phyloP scores from a whole-genome alignment of 1,140 invertebrate genomes.

The Calliphora vicina region DNA sequence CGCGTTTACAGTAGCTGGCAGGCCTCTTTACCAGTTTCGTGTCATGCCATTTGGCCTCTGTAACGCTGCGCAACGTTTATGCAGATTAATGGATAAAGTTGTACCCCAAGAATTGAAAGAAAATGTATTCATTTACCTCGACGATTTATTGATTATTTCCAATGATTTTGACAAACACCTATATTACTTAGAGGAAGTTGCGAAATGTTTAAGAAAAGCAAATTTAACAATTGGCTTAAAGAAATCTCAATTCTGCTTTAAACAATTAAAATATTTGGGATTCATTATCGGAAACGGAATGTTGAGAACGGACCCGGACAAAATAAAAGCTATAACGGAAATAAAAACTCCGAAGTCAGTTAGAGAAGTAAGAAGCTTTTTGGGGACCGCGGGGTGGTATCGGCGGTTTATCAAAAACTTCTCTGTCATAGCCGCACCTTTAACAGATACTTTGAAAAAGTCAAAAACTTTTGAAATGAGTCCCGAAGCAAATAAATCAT shows the following conservation, averaged over 20 bases:
- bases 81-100: constrained; percentile 21
- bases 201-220: constrained; percentile 18
- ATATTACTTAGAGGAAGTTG: neutral
- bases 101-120: neutral
- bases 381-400: neutral
- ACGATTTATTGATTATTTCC: constrained; percentile 43
- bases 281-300: constrained; percentile 36
- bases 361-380: neutral
- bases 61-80: neutral
- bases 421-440: neutral
- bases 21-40: constrained; percentile 22
- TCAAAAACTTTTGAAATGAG: neutral
- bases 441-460: neutral
- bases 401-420: neutral
- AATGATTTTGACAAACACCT: constrained; percentile 44
- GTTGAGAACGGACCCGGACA: neutral
- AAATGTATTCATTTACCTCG: constrained; percentile 3
- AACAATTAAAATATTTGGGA: neutral
- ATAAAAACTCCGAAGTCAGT: neutral
- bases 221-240: neutral
- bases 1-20: constrained; percentile 59
- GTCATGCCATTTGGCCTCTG: constrained; percentile 33
- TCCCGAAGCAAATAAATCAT: neutral
- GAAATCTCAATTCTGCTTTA: neutral
- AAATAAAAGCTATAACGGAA: neutral